Evolutionary conservation across 2,797 vertebrate genomes (phyloP).

Genomic region (Tarsius wallacei): DNA sequence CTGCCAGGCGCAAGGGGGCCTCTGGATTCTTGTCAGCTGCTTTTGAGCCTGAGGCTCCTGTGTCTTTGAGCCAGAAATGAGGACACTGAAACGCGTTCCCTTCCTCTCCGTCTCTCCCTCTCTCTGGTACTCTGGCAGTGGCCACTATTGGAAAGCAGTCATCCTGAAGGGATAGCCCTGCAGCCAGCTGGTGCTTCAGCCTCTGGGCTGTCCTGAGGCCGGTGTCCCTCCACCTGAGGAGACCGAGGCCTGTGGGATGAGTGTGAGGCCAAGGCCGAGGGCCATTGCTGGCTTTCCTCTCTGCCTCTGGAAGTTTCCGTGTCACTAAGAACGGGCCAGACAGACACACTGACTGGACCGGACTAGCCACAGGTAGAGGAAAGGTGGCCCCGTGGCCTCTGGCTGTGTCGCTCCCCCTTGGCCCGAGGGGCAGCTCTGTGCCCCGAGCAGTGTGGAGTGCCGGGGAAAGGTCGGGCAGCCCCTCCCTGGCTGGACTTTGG

Average conservation of each 20-base stretch:
- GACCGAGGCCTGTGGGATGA: background rate
- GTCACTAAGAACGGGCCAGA: background rate
- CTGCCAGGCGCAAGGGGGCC: background rate
- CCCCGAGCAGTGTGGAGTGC: background rate
- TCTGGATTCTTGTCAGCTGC: constrained; percentile 42
- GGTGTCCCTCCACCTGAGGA: background rate
- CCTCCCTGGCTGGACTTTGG: background rate
- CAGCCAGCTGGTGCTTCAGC: constrained; percentile 73
- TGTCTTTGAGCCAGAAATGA: constrained; percentile 70
- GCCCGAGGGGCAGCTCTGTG: background rate
- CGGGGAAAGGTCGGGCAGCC: rapidly evolving
- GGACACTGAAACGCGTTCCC: background rate
- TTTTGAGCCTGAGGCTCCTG: constrained; percentile 68
- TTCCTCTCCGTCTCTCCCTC: background rate
- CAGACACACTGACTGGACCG: background rate
- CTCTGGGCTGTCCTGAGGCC: background rate
- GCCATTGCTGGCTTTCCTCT: background rate
- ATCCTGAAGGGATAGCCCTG: constrained; percentile 1
- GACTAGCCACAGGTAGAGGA: background rate
- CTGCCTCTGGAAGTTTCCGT: constrained; percentile 58
- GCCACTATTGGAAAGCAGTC: background rate
- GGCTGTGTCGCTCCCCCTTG: background rate
- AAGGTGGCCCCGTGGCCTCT: background rate
- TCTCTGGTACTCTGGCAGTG: background rate
- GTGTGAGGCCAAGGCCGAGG: background rate